Base-by-base conservation (phyloP, 2,888 invertebrate genomes). In the Stenodema calcarata region DNA sequence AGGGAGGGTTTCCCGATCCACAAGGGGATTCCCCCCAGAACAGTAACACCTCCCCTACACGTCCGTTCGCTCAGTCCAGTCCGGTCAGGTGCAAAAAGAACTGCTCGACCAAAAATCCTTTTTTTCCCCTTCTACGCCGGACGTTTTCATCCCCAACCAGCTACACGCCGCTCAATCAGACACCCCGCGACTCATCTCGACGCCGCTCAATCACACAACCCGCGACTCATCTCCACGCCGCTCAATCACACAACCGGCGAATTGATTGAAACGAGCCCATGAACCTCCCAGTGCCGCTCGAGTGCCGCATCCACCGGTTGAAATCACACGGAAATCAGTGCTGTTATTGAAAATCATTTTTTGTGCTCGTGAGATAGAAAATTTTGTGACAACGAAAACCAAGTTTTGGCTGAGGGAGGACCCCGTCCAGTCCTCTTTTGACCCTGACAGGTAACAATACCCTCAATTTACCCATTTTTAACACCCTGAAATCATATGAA, bases 11-110 rank as follows among this genome's bases (percentile, higher is more conserved):
- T 35, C 75, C 30, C 50, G 42, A 30, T n/a, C 28, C 35, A 18
- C 62, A 69, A 62, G 82, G 82, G 82, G 82, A 41, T 69, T 62
- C 27, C 50, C 83, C 84, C 47, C 84, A 84, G 84, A 75, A 84
- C 84, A 84, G 84, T 84, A 84, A 84, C 84, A 84, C 84, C 84
- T 84, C 84, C 84, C 84, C 41, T 73, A n/a, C 28, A 44, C 41
- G 47, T 28, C 47, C 84, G 84, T 44, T 84, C 84, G 84, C 35
- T 84, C 84, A 84, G 84, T 84, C 84, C 84, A 73, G 70, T 75
- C 84, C 84, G 84, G 84, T 84, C 84, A 84, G 84, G 84, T 84
- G 84, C 84, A 84, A 84, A 84, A 84, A 84, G 84, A 84, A 84
- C 73, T 84, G 11, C 80, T 73, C 41, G 35, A 18, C 14, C 41